Base-by-base conservation (phyloP, 2,113 vertebrate species). In the Neomonachus schauinslandi region DNA sequence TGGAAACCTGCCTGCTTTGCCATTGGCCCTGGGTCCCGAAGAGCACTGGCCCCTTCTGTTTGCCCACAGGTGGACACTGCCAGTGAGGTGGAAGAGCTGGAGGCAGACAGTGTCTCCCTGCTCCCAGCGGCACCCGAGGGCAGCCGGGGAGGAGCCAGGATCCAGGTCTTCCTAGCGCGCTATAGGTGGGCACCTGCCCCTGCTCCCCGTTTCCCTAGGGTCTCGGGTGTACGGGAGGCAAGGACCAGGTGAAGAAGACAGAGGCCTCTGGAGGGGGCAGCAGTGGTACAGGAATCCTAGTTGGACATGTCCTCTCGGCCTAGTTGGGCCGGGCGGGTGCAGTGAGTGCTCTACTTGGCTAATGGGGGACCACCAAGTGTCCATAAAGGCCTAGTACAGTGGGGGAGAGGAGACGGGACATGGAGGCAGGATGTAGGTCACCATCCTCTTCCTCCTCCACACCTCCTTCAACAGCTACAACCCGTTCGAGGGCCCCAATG, bases 81-180 rank as follows among this genome's bases (percentile, higher is more conserved):
- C 93, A 99, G 99, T 98, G 99, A 99, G 98, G 99, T 99, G 97
- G 99, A 99, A 95, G 99, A 99, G 55, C 96, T 99, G 98, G 99
- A 99, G 96, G 99, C 99, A 1, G 99, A 99, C 89, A 99, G 98
- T 4, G 86, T 99, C 89, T 99, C 99, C 57, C 98, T 99, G 6
- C 98, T 99, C 87, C 99, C 99, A 28, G 99, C 99, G 91, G 91
- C 15, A 0, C 90, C 98, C 4, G 98, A 99, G 97, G 98, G 97
- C 14, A 26, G 71, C 98, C 98, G 98, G 65, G 99, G 98, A 88
- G 98, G 99, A 87, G 99, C 99, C 57, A 99, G 99, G 96, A 99
- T 99, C 91, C 99, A 99, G 97, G 99, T 99, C 98, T 99, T 99
- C 98, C 99, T 99, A 89, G 99, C 99, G 16, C 99, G 99, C 95